phyloP scores from a whole-genome alignment of 2,797 vertebrate genomes.

The Gymnoscopelus braueri region DNA sequence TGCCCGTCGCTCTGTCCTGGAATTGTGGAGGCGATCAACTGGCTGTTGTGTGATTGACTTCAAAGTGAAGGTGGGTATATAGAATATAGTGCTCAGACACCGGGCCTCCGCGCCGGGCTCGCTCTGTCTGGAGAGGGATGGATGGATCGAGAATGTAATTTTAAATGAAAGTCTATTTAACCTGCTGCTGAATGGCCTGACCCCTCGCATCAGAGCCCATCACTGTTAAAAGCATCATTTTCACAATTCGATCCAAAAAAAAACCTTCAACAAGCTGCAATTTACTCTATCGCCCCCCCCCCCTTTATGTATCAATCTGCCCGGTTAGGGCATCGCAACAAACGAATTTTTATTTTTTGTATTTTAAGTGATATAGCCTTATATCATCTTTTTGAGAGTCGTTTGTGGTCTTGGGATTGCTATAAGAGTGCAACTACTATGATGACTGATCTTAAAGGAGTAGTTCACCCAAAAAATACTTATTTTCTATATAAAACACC shows the following conservation, averaged over 20 bases:
- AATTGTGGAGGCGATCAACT: slow-evolving; percentile 65
- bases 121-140: slow-evolving; percentile 63
- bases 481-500: no score
- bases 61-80: slow-evolving; percentile 72
- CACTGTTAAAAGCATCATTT: slow-evolving; percentile 86
- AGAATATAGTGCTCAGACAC: slow-evolving; percentile 67
- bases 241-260: slow-evolving; percentile 87
- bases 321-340: slow-evolving; percentile 57
- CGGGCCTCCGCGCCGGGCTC: slow-evolving; percentile 69
- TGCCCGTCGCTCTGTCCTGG: slow-evolving; percentile 68
- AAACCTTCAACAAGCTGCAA: slow-evolving; percentile 87
- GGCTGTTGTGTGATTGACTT: slow-evolving; percentile 73
- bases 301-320: slow-evolving; percentile 64
- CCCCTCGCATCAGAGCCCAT: slow-evolving; percentile 82
- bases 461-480: no score
- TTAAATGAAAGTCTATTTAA: slow-evolving; percentile 88
- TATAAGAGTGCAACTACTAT: not conserved
- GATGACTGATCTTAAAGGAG: no score
- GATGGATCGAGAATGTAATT: slow-evolving; percentile 85
- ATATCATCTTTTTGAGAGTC: slow-evolving; percentile 7
- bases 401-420: slow-evolving; percentile 36
- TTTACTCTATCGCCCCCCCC: slow-evolving; percentile 69
- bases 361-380: slow-evolving; percentile 42
- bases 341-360: slow-evolving; percentile 45
- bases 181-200: slow-evolving; percentile 82